Evolutionary conservation across 2,797 vertebrate species (phyloP).

Genomic region (Luscinia megarhynchos): DNA sequence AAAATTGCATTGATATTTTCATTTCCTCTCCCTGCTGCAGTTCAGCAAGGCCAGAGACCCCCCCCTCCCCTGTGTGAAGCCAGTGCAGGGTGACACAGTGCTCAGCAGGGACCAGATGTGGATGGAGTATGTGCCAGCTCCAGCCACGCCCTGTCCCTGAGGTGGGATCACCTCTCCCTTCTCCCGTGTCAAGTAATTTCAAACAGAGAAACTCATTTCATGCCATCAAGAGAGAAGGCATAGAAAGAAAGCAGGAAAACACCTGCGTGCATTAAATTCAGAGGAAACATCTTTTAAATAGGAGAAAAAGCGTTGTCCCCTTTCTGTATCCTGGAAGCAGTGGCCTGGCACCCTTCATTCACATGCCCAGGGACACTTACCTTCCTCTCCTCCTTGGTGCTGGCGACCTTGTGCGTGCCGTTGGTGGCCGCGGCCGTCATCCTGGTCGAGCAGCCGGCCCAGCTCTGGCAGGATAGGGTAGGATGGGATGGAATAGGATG

Average conservation of each 20-base stretch:
- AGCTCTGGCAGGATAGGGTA: not conserved
- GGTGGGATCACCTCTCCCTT: not conserved
- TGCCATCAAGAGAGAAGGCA: conserved; percentile 52
- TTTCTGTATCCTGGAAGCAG: not conserved
- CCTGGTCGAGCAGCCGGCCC: not conserved
- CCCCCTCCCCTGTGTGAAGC: not conserved
- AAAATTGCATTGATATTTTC: not conserved
- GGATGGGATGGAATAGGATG: not conserved
- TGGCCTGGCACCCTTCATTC: accelerated
- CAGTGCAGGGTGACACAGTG: accelerated
- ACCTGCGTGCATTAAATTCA: accelerated
- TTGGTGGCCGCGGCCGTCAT: conserved; percentile 84
- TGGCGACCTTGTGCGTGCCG: conserved; percentile 76
- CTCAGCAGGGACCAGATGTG: not conserved
- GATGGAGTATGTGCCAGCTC: not conserved
- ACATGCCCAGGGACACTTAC: conserved; percentile 53
- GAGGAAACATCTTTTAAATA: not conserved
- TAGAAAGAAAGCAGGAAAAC: not conserved
- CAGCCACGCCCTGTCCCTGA: not conserved
- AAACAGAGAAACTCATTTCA: conserved; percentile 54
- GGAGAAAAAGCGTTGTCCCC: accelerated
- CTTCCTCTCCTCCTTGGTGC: conserved; percentile 88
- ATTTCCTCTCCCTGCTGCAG: not conserved
- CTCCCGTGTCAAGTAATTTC: not conserved
- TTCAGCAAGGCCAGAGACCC: not conserved